Base-by-base conservation (phyloP, 2,113 vertebrate genomes). In the Reinhardtius hippoglossoides region DNA sequence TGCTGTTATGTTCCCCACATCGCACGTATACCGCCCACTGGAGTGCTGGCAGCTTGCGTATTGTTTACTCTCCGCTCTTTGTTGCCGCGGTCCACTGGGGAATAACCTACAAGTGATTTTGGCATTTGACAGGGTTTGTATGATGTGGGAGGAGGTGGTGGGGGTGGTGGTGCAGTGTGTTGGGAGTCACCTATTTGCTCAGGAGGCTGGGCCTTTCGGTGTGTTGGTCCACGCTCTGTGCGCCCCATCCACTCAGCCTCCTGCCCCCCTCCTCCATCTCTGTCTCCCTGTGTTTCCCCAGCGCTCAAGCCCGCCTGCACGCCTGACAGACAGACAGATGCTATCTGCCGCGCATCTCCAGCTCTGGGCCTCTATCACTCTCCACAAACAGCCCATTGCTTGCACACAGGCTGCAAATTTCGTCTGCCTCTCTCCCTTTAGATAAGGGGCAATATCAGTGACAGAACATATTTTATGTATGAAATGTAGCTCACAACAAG, bases 381-480 rank as follows among this genome's bases (percentile, higher is more conserved):
- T 92, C 90, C 94, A 91, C 94, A 95, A 96, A 96, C 95, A 94
- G 96, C 96, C 95, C 95, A 93, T 95, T 94, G 92, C 94, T 93
- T 90, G 87, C 92, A 91, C 92, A 94, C 93, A 77, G 89, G 94
- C 90, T 95, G 95, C 90, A 96, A 95, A 96, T 96, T 96, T 93
- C 83, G 90, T 92, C 95, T 95, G 93, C 96, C 95, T 96, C 96
- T 96, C 95, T 96, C 91, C 94, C 94, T 95, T 94, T 92, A 96
- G 97, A 98, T 99, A 98, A 99, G 96, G 88, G 86, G 52, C 16
- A 31, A 96, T 98, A 97, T 98, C 97, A 95, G 95, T 96, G 94
- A 96, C 95, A 95, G 95, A 94, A 97, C 96, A 97, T 97, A 97
- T 97, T 98, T 99, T 97, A 97, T 97, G 96, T 98, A 96, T 97